Percentiles rank a stretch among this genome's conserved stretches.
Conservation (phyloP, 2,113 vertebrate species). For the Gallinago media region DNA sequence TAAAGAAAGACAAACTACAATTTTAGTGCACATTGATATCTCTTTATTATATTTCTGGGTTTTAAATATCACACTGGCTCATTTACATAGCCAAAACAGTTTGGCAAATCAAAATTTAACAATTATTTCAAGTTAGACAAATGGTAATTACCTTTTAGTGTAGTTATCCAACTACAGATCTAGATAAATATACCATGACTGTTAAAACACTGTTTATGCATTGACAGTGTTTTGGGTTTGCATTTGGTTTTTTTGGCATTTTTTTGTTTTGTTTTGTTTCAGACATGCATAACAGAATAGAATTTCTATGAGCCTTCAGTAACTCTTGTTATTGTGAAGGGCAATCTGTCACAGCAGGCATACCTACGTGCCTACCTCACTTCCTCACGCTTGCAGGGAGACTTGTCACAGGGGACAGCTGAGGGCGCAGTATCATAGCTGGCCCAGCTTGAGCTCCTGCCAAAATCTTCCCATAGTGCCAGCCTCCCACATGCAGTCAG, state of each 20-base stretch:
- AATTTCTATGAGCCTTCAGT: background rate
- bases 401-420: background rate
- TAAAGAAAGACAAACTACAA: background rate
- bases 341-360: background rate
- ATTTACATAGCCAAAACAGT: background rate
- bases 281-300: background rate
- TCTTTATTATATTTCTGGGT: background rate
- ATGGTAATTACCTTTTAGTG: background rate
- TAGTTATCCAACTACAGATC: background rate
- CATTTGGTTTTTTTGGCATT: background rate
- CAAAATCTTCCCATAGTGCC: background rate
- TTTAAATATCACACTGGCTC: background rate
- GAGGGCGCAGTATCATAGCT: background rate
- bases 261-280: background rate
- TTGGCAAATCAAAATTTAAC: background rate
- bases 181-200: background rate
- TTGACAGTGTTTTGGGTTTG: background rate
- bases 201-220: background rate
- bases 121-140: background rate
- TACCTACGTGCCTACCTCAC: background rate
- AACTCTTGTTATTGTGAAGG: background rate
- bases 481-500: fast-evolving
- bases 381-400: fast-evolving
- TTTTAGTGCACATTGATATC: background rate
- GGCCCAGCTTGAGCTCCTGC: background rate